A percentile compares a stretch with the other conserved stretches of the same genome.
Evolutionary conservation across 2,888 invertebrate genomes (phyloP).

Genomic region (Caenorhabditis sulstoni): DNA sequence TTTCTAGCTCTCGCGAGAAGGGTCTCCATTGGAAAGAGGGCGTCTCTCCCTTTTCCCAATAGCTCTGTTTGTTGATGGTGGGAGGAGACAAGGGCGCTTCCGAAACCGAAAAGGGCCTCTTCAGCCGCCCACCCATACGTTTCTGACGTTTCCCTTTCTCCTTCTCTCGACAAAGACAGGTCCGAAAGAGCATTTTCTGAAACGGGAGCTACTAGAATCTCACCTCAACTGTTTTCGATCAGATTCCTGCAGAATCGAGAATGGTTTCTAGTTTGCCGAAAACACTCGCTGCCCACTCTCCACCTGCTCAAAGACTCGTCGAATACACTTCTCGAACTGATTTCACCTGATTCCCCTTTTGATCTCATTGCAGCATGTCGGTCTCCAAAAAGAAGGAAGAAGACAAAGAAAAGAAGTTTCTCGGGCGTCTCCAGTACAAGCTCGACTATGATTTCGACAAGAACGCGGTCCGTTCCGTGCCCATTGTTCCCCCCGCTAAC

Average conservation of each 20-base stretch:
- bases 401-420: slow-evolving; percentile 82
- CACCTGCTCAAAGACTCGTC: not conserved
- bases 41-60: not conserved
- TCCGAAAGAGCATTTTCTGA: too few species aligned
- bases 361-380: slow-evolving; percentile 57
- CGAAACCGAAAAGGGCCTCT: not conserved
- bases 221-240: too few species aligned
- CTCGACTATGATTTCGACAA: slow-evolving; percentile 99
- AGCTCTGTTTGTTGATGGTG: slow-evolving; percentile 3
- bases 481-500: not conserved
- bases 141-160: slow-evolving; percentile 5
- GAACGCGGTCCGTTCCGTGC: slow-evolving; percentile 86
- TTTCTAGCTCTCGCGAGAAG: too few species aligned
- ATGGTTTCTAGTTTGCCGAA: too few species aligned
- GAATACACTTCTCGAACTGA: not conserved
- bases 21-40: not conserved
- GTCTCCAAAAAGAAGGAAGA: slow-evolving; percentile 75
- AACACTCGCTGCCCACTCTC: too few species aligned
- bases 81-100: not conserved
- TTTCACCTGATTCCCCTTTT: not conserved
- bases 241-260: too few species aligned
- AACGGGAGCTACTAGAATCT: too few species aligned
- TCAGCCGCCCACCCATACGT: slow-evolving; percentile 14
- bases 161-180: too few species aligned
- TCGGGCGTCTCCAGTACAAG: slow-evolving; percentile 93